Evolutionary conservation across 2,797 vertebrate genomes (phyloP), one percentile per base, ranked within the genome.

Genomic region (Myoxocephalus aenaeus): DNA sequence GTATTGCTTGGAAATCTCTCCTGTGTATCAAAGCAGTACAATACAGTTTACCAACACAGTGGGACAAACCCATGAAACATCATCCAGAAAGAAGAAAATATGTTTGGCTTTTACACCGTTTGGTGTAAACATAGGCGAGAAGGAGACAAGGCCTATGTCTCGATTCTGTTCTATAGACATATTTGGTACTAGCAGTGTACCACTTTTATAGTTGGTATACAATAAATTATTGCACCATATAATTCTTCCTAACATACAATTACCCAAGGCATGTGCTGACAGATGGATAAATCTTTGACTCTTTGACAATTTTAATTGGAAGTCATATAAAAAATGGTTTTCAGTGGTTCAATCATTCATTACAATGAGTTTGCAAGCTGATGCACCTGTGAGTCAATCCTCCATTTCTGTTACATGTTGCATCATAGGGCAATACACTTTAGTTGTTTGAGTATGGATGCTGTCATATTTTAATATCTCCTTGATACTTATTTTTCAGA

Each of bases 51-150:
- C 29, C 50, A 87, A 32, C 42, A 64, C 27, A 79, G 38, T 17
- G 42, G 44, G 15, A 67, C 9, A 73, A 73, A 65, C 7, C 42
- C 7, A 34, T 58, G 29, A 80, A 44, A 70, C 22, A 66, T 38
- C 34, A 70, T 67, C 32, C 50, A 72, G 22, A 74, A 76, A 65
- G 25, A 18, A 62, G 25, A 53, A 3, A 61, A 27, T 27, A 70
- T 40, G 7, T 77, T 73, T 65, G 70, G 72, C 70, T 59, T 74
- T 38, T 57, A 58, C 61, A 84, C 32, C 46, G 12, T 8, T 66
- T 61, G 63, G 57, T 69, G 66, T 59, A 51, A 74, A 78, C 14
- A 50, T 50, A 77, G 48, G 32, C 7, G 9, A 70, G 64, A 79
- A 66, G 29, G 34, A 46, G 20, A 76, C 58, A 70, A 57, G 73